A percentile compares a stretch with the other conserved stretches of the same genome.
These are phyloP conservation scores for Leistus spinibarbis DNA, from an alignment of 2,888 invertebrate species.

Conservation along the genomic window DNA sequence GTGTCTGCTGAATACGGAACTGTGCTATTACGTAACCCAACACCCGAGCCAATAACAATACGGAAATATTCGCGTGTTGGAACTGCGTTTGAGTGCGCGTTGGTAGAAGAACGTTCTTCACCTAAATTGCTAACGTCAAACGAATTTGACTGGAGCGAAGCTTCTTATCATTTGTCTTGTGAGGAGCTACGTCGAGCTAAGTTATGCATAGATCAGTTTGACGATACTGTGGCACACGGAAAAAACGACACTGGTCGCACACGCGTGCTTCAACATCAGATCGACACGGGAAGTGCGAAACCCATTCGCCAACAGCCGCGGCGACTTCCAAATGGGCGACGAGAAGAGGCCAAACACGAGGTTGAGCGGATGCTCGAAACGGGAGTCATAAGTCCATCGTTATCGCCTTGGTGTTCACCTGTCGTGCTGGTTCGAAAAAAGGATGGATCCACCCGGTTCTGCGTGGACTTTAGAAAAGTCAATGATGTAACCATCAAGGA, in stretches of 20 bases:
- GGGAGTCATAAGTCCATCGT: not conserved
- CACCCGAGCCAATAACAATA: slow-evolving; percentile 14
- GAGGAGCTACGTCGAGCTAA: not conserved
- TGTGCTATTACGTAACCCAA: not conserved
- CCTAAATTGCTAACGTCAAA: not conserved
- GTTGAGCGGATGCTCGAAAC: not conserved
- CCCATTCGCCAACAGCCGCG: not conserved
- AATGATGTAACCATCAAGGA: slow-evolving; percentile 8
- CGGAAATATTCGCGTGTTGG: slow-evolving; percentile 11
- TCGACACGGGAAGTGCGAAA: not conserved
- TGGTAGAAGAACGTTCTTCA: too few relatives aligned
- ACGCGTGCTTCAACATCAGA: not conserved
- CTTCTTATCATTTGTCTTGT: not conserved
- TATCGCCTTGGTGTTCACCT: not conserved
- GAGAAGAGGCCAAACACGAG: not conserved
- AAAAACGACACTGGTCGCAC: not conserved
- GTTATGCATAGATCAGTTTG: not conserved
- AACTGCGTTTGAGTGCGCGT: not conserved
- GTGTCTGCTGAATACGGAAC: not conserved
- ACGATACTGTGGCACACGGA: not conserved
- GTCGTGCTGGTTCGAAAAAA: not conserved
- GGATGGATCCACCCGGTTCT: not conserved
- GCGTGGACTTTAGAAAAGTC: slow-evolving; percentile 1
- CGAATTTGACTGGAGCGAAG: not conserved
- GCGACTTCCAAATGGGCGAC: not conserved